Evolutionary conservation across 1,140 invertebrate genomes (phyloP), one percentile per base, ranked within the genome.

Genomic region (Forficula auricularia): DNA sequence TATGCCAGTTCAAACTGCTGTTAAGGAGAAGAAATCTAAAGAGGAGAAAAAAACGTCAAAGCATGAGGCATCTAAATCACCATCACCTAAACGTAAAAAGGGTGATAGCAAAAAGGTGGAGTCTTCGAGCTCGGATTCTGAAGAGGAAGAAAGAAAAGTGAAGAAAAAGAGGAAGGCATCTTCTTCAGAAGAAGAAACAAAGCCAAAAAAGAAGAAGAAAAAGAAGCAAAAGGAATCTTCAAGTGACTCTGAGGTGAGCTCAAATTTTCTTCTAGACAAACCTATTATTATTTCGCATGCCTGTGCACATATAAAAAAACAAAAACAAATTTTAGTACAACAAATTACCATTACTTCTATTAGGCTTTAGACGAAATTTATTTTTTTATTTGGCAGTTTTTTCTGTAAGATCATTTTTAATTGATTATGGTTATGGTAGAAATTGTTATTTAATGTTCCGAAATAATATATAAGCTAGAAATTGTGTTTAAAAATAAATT

Each of bases 101-200:
- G 19, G 20, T 4, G 38, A 39, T 7, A 20, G 20, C 2, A n/a
- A 35, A 12, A 35, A 37, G 12, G 40, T 16, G 3, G 19, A 43
- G 15, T 43, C 42, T 3, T 34, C 42, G 12, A 13, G 8, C 7
- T 15, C 13, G 32, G 74, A 73, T 35, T 50, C 49, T 19, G 47
- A 67, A 68, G 50, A 77, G 73, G 55, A 72, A 64, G 49, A 66
- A 67, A 49, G 53, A 51, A 70, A 55, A 62, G 68, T 50, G 51
- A 73, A 51, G 61, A 69, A 54, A 55, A 57, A 31, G 56, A 61
- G 56, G 15, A 56, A 59, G 22, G 63, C 66, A 45, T 73, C 72
- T 2, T 74, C 70, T 56, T 74, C 72, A 0, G 72, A 75, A 15
- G 72, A 75, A 30, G 63, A 66, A 40, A 61, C 58, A 19, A 66